Evolutionary conservation across 2,113 vertebrate species (phyloP), one percentile per base, ranked within the genome.

Genomic region (Capreolus pygargus): DNA sequence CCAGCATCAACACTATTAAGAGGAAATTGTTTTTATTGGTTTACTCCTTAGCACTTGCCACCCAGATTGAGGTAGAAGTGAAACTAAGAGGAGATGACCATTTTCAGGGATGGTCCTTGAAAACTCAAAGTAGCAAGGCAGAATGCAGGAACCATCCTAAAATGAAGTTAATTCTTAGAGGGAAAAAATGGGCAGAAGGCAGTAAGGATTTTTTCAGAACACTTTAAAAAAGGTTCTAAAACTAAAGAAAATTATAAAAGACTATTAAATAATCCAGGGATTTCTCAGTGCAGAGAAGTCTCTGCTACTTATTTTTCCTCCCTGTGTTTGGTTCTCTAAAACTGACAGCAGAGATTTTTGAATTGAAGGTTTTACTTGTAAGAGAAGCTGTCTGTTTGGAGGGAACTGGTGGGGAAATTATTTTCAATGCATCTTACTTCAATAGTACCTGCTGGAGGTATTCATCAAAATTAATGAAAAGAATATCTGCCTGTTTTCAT

Each of bases 301-400:
- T 76, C 86, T 84, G 58, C 52, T 61, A 61, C 21, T 78, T 55
- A 50, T 67, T 95, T 92, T 67, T 64, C 82, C 25, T 91, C 36
- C 25, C 14, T 27, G n/a, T 47, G 64, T 96, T 97, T 97, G 91
- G 54, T 43, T 97, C 96, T 95, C 70, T 92, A 15, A 92, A 96
- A 89, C 21, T 17, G 12, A 91, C 27, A 43, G 81, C 61, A 91
- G 61, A 94, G 52, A 89, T 79, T 67, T 98, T 93, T 79, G 30
- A 96, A 52, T 60, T n/a, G 64, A 92, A 60, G 7, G 8, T 79
- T 58, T 57, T 74, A 25, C 33, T 86, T 54, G 21, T 78, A 74
- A 94, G 9, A 54, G 36, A 16, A 86, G 79, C 83, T 81, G 54
- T 27, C 54, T 83, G 7, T 64, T 92, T 67, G 64, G n/a, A 58